These are phyloP conservation scores for Tenualosa ilisha DNA, from an alignment of 2,797 vertebrate species.

Conservation along the genomic window DNA sequence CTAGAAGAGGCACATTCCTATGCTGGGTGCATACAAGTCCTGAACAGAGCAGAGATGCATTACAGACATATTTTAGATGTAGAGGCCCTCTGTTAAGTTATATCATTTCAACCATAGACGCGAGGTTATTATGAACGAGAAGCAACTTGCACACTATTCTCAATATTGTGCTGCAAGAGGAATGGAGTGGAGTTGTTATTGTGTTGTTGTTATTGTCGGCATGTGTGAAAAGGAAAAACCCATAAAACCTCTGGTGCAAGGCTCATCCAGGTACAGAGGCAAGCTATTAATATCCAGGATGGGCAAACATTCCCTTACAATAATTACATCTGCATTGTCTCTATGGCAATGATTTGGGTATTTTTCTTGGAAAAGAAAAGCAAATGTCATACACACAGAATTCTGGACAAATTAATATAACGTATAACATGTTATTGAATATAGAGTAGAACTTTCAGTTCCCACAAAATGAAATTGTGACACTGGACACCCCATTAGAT, in stretches of 20 bases:
- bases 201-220: not conserved
- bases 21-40: constrained; percentile 27
- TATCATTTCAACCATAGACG: not conserved
- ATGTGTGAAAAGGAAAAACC: not conserved
- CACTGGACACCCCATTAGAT: not conserved
- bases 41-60: constrained; percentile 11
- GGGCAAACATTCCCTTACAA: not conserved
- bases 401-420: not conserved
- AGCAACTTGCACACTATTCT: not conserved
- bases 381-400: not conserved
- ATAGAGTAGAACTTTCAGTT: constrained; percentile 31
- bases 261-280: not conserved
- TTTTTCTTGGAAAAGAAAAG: not conserved
- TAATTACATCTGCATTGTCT: not conserved
- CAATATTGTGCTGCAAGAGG: not conserved
- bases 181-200: not conserved
- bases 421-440: not conserved
- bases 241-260: not conserved
- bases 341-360: not conserved
- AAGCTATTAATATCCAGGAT: not conserved
- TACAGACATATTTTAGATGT: constrained; percentile 19
- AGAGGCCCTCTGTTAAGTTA: constrained; percentile 6
- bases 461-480: constrained; percentile 28
- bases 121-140: constrained; percentile 4
- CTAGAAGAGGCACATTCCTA: constrained; percentile 33